Evolutionary conservation across 2,888 invertebrate genomes (phyloP), one percentile per base, ranked within the genome.

Genomic region (Nebria salina): DNA sequence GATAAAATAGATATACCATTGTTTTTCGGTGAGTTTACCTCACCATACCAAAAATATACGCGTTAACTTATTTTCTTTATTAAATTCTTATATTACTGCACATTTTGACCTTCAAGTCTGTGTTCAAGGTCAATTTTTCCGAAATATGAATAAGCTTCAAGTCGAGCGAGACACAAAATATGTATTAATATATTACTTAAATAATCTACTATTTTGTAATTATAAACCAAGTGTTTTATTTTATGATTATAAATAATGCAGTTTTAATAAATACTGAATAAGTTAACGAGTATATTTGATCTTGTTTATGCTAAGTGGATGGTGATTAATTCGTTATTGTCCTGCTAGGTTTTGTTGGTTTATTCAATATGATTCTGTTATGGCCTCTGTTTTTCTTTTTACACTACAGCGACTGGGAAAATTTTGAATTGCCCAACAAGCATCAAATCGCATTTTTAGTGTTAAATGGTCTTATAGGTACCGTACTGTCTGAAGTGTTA

Each of bases 1-100:
- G 97, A 98, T 86, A 96, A 96, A 88, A 94, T 99, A 88, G 97
- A 98, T 89, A 95, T 98, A 86, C 96, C 97, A 78, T 92, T 98
- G 90, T 97, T 99, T 89, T 98, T 98, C 89, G 98, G 97, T 97
- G 88, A 91, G 91, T 87, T 34, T 34, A 34, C 1, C 34, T 34
- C 34, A 34, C 34, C 34, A 34, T 34, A 5, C 1, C n/a, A 65
- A 25, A 65, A 13, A 77, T 80, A 74, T 82, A 76, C 54, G 54
- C 76, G 83, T 73, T 20, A 34, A 34, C 34, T 34, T 34, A 34
- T 34, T 34, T 34, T 34, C 34, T 34, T 34, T 20, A 20, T 20
- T 20, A 20, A 20, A 20, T 20, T 20, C 6, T 7, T 65, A 65
- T 65, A 7, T 13, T 65, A 7, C 65, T 4, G 1, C 65, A 65